Evolutionary conservation across 2,797 vertebrate genomes (phyloP).

Genomic region (Pristis pectinata): DNA sequence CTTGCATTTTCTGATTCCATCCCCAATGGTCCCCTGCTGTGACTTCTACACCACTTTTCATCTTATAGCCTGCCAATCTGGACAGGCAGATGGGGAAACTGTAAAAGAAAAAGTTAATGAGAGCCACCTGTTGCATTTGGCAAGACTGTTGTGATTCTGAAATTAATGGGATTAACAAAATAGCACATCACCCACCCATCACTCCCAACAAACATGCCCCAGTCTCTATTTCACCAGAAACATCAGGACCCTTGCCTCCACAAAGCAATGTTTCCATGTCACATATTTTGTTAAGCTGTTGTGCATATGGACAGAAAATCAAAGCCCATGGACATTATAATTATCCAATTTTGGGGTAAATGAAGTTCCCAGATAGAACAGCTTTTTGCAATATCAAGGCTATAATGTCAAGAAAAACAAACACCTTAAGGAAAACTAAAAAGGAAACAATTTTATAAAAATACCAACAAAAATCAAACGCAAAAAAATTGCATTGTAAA

Average conservation of each 20-base stretch:
- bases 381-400: background rate
- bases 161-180: too few species aligned
- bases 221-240: background rate
- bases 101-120: background rate
- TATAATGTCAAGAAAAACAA: background rate
- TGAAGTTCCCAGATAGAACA: background rate
- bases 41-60: background rate
- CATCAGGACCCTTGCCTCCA: background rate
- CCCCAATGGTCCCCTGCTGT: background rate
- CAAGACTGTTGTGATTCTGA: too few species aligned
- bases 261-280: background rate
- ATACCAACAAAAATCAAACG: background rate
- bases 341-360: background rate
- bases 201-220: background rate
- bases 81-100: background rate
- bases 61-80: background rate
- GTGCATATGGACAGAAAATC: background rate
- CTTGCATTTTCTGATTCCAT: background rate
- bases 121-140: background rate
- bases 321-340: background rate
- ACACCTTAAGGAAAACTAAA: background rate
- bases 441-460: background rate
- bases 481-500: background rate
- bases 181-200: background rate
- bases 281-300: too few species aligned